phyloP scores from a whole-genome alignment of 64 coral and sea anemone genomes.

The Montipora efflorescens region DNA sequence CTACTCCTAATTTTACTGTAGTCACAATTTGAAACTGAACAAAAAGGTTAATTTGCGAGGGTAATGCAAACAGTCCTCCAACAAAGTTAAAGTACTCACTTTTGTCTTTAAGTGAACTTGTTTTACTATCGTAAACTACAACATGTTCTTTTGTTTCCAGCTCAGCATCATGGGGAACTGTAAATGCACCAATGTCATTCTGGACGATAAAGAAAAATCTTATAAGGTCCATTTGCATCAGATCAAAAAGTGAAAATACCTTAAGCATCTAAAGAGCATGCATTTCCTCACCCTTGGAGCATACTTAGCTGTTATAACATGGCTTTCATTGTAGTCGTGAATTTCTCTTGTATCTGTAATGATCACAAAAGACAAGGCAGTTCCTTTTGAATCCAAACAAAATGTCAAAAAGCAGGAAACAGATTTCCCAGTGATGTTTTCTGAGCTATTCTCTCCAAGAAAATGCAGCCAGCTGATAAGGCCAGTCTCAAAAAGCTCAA shows the following conservation, averaged over 20 bases:
- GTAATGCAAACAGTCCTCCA: neutral
- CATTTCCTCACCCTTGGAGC: slow-evolving; percentile 89
- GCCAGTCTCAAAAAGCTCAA: too few relatives aligned
- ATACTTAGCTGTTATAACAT: slow-evolving; percentile 92
- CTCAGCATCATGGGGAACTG: slow-evolving; percentile 89
- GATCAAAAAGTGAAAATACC: neutral
- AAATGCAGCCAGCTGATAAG: too few relatives aligned
- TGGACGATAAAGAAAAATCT: neutral
- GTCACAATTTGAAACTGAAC: neutral
- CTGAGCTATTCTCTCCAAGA: too few relatives aligned
- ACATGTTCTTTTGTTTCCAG: slow-evolving; percentile 95
- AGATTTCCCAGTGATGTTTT: too few relatives aligned
- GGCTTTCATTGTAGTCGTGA: slow-evolving; percentile 93
- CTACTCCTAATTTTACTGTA: too few relatives aligned
- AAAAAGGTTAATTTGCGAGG: neutral
- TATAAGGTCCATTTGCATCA: too few relatives aligned
- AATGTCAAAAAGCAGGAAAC: too few relatives aligned
- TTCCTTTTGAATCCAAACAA: too few relatives aligned
- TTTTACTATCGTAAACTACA: slow-evolving; percentile 89
- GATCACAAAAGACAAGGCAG: neutral
- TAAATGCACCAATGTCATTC: slow-evolving; percentile 96
- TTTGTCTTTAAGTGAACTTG: slow-evolving; percentile 85
- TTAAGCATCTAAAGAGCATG: too few relatives aligned
- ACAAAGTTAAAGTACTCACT: slow-evolving; percentile 27
- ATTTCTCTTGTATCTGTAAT: slow-evolving; percentile 87